Evolutionary conservation across 2,888 invertebrate species (phyloP).

Genomic region (Caenorhabditis japonica): DNA sequence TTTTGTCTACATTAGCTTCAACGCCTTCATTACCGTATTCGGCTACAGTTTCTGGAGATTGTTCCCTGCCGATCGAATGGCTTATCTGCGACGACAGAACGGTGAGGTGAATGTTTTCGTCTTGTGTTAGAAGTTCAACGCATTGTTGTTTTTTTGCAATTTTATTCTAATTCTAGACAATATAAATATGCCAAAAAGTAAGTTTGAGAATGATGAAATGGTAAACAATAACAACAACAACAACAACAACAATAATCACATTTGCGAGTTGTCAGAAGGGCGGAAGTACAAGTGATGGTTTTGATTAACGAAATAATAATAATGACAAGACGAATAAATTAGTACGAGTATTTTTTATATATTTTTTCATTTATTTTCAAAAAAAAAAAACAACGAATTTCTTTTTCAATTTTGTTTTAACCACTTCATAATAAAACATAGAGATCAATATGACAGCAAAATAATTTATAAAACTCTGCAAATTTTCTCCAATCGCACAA

Average conservation of each 20-base stretch:
- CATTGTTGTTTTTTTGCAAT: background rate
- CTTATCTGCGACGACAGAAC: conserved; percentile 21
- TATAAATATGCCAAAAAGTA: too few species aligned
- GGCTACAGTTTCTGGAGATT: conserved; percentile 44
- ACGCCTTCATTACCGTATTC: conserved; percentile 37
- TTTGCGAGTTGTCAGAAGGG: conserved; percentile 16
- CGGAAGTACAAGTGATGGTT: conserved; percentile 26
- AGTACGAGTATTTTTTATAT: conserved; percentile 30
- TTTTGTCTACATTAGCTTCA: conserved; percentile 36
- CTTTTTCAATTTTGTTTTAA: background rate
- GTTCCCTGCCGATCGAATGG: conserved; percentile 39
- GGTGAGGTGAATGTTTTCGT: conserved; percentile 40
- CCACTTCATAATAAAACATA: background rate
- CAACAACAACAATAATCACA: conserved; percentile 22
- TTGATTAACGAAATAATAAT: background rate
- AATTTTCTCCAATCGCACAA: too few species aligned
- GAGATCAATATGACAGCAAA: too few species aligned
- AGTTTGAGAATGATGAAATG: too few species aligned
- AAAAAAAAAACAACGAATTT: conserved; percentile 1
- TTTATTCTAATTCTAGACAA: conserved; percentile 12
- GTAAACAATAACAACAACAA: conserved; percentile 16
- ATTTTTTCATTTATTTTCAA: background rate
- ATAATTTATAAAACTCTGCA: too few species aligned
- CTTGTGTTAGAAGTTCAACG: too few species aligned
- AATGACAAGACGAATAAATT: background rate